phyloP scores from a whole-genome alignment of 2,113 vertebrate genomes.

The Scophthalmus maximus region DNA sequence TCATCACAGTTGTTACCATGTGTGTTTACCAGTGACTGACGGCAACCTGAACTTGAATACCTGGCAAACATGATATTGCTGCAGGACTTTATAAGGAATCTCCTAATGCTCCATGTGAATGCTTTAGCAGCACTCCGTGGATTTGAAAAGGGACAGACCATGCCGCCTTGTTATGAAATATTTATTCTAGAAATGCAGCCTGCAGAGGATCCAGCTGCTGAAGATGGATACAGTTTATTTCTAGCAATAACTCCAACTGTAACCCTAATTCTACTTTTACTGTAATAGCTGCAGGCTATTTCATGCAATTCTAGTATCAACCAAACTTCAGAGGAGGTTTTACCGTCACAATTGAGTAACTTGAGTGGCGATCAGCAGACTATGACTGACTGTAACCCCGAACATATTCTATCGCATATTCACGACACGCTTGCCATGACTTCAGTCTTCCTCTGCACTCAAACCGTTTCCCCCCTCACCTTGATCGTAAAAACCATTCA shows the following conservation, averaged over 20 bases:
- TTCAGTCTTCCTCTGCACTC: no score
- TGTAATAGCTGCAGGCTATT: not conserved
- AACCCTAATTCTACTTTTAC: not conserved
- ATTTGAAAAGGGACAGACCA: not conserved
- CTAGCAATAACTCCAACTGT: not conserved
- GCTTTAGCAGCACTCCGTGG: not conserved
- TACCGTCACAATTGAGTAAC: not conserved
- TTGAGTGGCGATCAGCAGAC: not conserved
- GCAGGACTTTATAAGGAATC: not conserved
- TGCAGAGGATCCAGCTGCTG: not conserved
- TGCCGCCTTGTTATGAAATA: slow-evolving; percentile 22
- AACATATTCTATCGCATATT: not conserved
- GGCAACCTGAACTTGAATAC: not conserved
- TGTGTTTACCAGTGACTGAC: not conserved
- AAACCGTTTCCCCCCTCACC: no score
- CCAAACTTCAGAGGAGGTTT: not conserved
- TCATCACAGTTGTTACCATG: not conserved
- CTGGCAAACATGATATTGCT: not conserved
- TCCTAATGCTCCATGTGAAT: not conserved
- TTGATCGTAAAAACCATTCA: no score
- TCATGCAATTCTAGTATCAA: no score
- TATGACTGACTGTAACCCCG: not conserved
- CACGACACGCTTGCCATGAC: no score
- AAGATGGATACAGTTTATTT: not conserved
- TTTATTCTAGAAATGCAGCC: slow-evolving; percentile 31